Percentiles rank a stretch among this genome's conserved stretches.
These are phyloP conservation scores for Toxostoma redivivum DNA, from an alignment of 2,113 vertebrate genomes.

Conservation along the genomic window DNA sequence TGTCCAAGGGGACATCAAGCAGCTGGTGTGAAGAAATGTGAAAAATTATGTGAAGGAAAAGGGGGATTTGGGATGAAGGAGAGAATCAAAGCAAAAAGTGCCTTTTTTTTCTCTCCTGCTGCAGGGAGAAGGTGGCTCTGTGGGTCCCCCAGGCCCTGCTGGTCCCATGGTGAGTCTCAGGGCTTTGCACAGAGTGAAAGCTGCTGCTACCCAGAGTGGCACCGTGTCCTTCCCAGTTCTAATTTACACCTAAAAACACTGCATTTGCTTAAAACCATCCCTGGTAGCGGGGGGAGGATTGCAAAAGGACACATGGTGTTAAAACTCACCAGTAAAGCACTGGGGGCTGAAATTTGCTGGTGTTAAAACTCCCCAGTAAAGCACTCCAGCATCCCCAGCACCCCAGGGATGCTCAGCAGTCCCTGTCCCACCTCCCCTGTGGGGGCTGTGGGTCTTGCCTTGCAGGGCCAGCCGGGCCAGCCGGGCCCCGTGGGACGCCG, in stretches of 20 bases:
- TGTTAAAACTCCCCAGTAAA: not conserved
- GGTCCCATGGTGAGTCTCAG: conserved; percentile 76
- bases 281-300: accelerated
- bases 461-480: conserved; percentile 76
- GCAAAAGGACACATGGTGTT: not conserved
- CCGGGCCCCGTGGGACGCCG: conserved; percentile 73
- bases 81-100: not conserved
- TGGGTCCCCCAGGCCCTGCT: conserved; percentile 69
- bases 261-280: not conserved
- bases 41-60: not conserved
- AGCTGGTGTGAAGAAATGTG: not conserved
- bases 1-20: accelerated
- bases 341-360: too few relatives aligned
- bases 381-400: not conserved
- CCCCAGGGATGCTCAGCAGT: accelerated
- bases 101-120: not conserved
- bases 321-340: not conserved
- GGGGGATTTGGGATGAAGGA: not conserved
- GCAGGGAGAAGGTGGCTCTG: conserved; percentile 80
- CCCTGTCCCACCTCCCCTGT: accelerated
- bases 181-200: not conserved
- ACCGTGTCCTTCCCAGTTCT: accelerated
- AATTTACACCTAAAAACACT: not conserved
- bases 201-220: not conserved
- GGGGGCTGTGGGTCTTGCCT: accelerated